Base-by-base conservation (phyloP, 2,113 vertebrate species). In the Coturnix japonica region DNA sequence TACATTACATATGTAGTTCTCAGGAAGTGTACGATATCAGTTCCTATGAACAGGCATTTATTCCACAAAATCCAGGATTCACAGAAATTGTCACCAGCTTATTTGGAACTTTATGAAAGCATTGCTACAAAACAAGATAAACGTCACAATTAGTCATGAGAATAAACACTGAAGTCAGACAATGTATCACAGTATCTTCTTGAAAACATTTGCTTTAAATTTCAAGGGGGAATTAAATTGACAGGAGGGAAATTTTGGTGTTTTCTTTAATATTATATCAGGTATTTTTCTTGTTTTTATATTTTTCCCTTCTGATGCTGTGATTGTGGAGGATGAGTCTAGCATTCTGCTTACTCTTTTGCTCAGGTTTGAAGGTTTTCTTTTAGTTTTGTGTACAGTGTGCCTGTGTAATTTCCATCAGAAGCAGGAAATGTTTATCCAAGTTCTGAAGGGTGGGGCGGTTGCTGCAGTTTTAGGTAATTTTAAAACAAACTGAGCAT, bases 401-500 rank as follows among this genome's bases (percentile, higher is more conserved):
- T 97, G 81, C 79, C 78, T 81, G 90, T 91, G 84, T 76, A 79
- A 64, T 92, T 95, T 97, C 97, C 97, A 98, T 98, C 98, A 98
- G 96, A 97, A 96, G 97, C 98, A 98, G 98, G 98, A 98, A 98
- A 98, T 98, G 98, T 98, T 98, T 98, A 97, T 98, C 98, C 97
- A 97, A 96, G 96, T 98, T 97, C 96, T 95, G 97, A 97, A 98
- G 98, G 98, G 98, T 98, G 98, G 98, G 97, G 97, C 97, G 96
- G 96, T 97, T 89, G 70, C 95, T 95, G 93, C 95, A 97, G 97
- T 97, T 97, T 97, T 97, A 97, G 96, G 97, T 97, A 97, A 97
- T 98, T 98, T 98, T 98, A 98, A 98, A 98, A 98, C 98, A 98
- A 98, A 98, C 98, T 97, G 80, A 95, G 96, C 98, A 98, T 98